Conservation (phyloP, 2,113 vertebrate species). For the Perccottus glenii region DNA sequence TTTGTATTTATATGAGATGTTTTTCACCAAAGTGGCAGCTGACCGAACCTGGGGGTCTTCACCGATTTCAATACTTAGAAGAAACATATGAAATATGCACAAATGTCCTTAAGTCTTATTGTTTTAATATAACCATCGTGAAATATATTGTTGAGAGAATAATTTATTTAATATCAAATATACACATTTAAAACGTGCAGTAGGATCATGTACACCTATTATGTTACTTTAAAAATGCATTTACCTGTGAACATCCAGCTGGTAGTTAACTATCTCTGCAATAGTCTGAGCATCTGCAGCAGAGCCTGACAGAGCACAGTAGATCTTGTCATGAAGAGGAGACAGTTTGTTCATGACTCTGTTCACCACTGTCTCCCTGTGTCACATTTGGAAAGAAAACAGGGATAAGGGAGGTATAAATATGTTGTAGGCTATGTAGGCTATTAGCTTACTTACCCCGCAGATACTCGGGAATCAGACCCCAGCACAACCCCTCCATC, state of each 20-base stretch:
- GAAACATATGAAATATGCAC: not conserved
- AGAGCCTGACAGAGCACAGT: conserved; percentile 88
- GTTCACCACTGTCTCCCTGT: conserved; percentile 83
- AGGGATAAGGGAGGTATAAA: not conserved
- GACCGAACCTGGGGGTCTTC: conserved; percentile 81
- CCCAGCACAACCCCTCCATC: conserved; percentile 86
- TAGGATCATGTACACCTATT: not conserved
- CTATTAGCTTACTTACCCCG: conserved; percentile 78
- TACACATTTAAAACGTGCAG: not conserved
- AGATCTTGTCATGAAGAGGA: conserved; percentile 84
- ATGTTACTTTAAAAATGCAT: not conserved
- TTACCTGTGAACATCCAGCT: conserved; percentile 88
- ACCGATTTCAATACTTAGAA: conserved; percentile 80
- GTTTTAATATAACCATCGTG: too few species aligned
- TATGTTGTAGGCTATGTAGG: too few species aligned
- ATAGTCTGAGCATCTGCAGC: conserved; percentile 89
- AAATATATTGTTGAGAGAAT: too few species aligned
- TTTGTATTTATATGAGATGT: conserved; percentile 87
- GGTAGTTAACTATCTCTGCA: conserved; percentile 84
- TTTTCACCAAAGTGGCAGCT: conserved; percentile 84
- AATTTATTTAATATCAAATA: too few species aligned
- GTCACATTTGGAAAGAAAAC: not conserved
- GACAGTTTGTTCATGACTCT: conserved; percentile 89
- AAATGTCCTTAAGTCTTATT: not conserved
- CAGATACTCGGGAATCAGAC: conserved; percentile 88